These are phyloP conservation scores for Clarias batrachus DNA, from an alignment of 2,113 vertebrate species.

Conservation along the genomic window DNA sequence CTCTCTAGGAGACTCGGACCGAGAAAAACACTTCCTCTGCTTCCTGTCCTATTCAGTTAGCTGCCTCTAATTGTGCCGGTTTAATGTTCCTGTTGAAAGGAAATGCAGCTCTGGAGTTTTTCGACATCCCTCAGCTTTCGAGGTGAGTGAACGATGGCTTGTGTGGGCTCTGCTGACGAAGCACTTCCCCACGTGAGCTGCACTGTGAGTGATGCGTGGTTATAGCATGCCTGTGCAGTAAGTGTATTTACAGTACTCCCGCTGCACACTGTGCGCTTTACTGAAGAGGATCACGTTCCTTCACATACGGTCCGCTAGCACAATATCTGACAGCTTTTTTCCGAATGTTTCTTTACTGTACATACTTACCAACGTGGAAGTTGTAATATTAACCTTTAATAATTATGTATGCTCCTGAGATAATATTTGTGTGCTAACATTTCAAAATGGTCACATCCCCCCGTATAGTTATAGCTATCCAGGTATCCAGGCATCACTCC, in stretches of 20 bases:
- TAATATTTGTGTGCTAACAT: too few species aligned
- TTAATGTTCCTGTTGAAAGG: conserved; percentile 66
- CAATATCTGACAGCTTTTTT: background rate
- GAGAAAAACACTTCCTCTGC: conserved; percentile 69
- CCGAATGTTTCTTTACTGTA: background rate
- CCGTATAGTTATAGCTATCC: too few species aligned
- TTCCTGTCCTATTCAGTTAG: conserved; percentile 74
- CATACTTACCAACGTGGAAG: background rate
- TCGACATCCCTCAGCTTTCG: conserved; percentile 33
- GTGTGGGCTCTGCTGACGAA: conserved; percentile 35
- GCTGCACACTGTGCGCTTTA: background rate
- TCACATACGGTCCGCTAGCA: too few species aligned
- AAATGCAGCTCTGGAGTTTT: conserved; percentile 50
- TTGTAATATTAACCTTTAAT: background rate
- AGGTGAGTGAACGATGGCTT: conserved; percentile 59
- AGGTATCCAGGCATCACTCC: too few species aligned
- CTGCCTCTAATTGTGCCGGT: conserved; percentile 63
- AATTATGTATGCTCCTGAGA: background rate
- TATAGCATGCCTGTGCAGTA: background rate
- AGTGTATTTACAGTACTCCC: background rate
- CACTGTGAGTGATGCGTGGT: background rate
- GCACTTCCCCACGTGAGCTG: background rate
- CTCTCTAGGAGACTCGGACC: conserved; percentile 42
- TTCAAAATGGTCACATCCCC: too few species aligned
- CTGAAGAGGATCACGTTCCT: background rate